Evolutionary conservation across 2,797 vertebrate species (phyloP).

Genomic region (Eupleurogrammus muticus): DNA sequence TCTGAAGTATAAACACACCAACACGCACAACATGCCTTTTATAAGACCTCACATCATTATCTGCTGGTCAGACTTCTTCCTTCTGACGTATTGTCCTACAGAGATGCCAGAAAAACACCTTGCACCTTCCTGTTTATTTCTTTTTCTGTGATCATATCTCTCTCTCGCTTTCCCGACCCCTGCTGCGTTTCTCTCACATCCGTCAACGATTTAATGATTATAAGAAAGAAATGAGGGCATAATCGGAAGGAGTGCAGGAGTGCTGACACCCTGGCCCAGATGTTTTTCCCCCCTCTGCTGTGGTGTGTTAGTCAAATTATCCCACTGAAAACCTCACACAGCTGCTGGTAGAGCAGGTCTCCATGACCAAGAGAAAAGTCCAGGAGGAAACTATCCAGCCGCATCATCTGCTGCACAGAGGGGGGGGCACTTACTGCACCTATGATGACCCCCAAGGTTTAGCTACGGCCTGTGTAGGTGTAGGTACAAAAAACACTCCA

Average conservation of each 20-base stretch:
- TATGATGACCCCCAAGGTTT: conserved; percentile 29
- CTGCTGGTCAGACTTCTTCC: conserved; percentile 39
- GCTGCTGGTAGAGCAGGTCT: conserved; percentile 36
- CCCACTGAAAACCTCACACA: not conserved
- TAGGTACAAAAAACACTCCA: too few species aligned
- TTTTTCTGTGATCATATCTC: conserved; percentile 14
- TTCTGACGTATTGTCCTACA: conserved; percentile 15
- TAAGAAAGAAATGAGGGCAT: conserved; percentile 52
- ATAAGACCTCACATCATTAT: conserved; percentile 71
- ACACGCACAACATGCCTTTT: conserved; percentile 69
- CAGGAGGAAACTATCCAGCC: conserved; percentile 46
- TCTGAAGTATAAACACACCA: conserved; percentile 72
- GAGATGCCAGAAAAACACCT: conserved; percentile 45
- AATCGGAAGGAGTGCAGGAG: conserved; percentile 42
- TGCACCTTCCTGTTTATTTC: conserved; percentile 42
- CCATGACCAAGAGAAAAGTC: conserved; percentile 65
- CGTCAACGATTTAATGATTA: conserved; percentile 62
- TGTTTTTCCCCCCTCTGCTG: conserved; percentile 59
- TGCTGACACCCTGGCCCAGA: conserved; percentile 65
- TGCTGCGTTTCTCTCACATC: conserved; percentile 54
- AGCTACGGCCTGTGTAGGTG: too few species aligned
- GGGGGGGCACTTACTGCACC: conserved; percentile 12
- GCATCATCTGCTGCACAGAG: conserved; percentile 49
- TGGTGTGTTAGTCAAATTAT: conserved; percentile 54
- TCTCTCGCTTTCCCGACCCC: conserved; percentile 37